These are phyloP conservation scores for Siderastrea radians DNA, from an alignment of 92 coral and sea anemone genomes.

Conservation along the genomic window DNA sequence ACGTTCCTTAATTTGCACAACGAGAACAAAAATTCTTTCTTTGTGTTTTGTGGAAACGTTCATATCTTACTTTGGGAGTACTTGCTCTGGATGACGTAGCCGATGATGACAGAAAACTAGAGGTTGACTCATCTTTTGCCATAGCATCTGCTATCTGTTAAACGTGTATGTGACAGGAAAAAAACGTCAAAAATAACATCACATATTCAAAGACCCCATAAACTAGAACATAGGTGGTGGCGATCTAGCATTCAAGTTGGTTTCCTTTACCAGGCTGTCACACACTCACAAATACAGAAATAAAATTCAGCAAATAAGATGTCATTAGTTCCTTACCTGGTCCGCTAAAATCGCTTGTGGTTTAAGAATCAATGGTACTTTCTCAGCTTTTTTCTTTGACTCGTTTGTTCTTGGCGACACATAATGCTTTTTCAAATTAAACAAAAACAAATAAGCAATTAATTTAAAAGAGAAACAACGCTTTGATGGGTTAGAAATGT, in stretches of 20 bases:
- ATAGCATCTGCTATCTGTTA: slow-evolving; percentile 79
- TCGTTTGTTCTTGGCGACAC: slow-evolving; percentile 32
- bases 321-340: slow-evolving; percentile 23
- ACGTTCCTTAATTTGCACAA: too few species aligned
- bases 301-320: background rate
- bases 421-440: slow-evolving; percentile 1
- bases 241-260: too few species aligned
- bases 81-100: slow-evolving; percentile 81
- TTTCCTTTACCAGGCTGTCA: too few species aligned
- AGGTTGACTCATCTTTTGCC: slow-evolving; percentile 56
- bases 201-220: too few species aligned
- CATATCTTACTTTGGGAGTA: slow-evolving; percentile 81
- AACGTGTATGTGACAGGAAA: background rate
- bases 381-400: background rate
- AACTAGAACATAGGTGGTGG: too few species aligned
- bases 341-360: slow-evolving; percentile 38
- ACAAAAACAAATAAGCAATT: background rate
- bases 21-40: background rate
- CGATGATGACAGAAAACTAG: slow-evolving; percentile 80
- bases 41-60: background rate
- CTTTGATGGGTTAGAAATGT: too few species aligned
- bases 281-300: too few species aligned
- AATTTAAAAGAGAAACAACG: too few species aligned
- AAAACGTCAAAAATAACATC: background rate
- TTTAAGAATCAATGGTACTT: background rate